These are phyloP conservation scores for Horisme vitalbata DNA, from an alignment of 2,888 invertebrate genomes.

Conservation along the genomic window DNA sequence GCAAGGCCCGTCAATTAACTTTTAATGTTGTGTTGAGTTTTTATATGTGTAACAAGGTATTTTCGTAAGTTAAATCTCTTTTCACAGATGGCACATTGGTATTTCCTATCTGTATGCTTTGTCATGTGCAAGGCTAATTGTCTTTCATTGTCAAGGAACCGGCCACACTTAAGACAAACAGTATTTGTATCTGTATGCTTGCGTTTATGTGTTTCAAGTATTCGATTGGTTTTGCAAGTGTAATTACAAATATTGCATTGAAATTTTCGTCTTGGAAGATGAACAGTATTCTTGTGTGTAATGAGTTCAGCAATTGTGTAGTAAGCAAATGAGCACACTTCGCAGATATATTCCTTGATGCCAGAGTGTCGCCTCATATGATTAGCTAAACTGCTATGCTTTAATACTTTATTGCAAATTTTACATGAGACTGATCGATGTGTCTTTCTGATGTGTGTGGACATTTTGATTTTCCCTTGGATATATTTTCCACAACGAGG, in stretches of 20 bases:
- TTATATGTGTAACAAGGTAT: conserved; percentile 29
- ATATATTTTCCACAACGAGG: conserved; percentile 60
- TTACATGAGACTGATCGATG: conserved; percentile 41
- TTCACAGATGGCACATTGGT: conserved; percentile 53
- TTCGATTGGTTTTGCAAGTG: conserved; percentile 20
- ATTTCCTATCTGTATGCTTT: conserved; percentile 55
- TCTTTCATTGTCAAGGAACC: conserved; percentile 49
- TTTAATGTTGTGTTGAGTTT: background rate
- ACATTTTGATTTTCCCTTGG: conserved; percentile 48
- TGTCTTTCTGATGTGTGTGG: conserved; percentile 56
- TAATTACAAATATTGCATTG: too few species aligned
- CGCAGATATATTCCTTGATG: conserved; percentile 57
- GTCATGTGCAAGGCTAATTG: conserved; percentile 52
- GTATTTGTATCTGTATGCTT: conserved; percentile 53
- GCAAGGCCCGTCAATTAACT: too few species aligned
- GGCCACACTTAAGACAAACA: conserved; percentile 56
- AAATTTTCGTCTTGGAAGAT: too few species aligned
- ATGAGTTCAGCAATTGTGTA: conserved; percentile 55
- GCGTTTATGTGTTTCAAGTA: conserved; percentile 46
- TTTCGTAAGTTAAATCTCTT: conserved; percentile 46
- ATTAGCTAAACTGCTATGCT: conserved; percentile 30
- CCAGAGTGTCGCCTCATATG: conserved; percentile 62
- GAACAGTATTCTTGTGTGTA: too few species aligned
- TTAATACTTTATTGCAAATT: conserved; percentile 52
- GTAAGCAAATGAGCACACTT: conserved; percentile 58